Evolutionary conservation across 2,113 vertebrate species (phyloP).

Genomic region (Balaenoptera acutorostrata): DNA sequence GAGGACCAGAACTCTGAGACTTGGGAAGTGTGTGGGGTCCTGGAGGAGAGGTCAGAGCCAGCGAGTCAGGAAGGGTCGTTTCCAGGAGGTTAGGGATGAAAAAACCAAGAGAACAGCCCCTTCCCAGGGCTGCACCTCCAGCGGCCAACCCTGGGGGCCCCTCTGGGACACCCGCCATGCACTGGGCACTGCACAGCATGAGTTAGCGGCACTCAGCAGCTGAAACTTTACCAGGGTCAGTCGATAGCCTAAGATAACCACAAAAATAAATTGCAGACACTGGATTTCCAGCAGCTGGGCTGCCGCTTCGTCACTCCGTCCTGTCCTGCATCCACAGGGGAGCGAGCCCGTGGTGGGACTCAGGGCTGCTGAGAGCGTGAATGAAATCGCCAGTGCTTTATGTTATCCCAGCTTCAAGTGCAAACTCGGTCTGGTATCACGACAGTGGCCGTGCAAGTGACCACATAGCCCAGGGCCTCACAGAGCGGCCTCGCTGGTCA

Average conservation of each 20-base stretch:
- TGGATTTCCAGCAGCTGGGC: background rate
- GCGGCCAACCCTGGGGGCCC: too few relatives aligned
- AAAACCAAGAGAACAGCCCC: background rate
- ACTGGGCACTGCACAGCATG: accelerated
- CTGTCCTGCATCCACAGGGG: background rate
- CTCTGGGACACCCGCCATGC: background rate
- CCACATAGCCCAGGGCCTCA: background rate
- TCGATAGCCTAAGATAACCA: background rate
- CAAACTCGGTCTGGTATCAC: too few relatives aligned
- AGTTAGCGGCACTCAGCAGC: too few relatives aligned
- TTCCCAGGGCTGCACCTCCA: background rate
- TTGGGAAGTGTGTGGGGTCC: background rate
- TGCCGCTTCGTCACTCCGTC: accelerated
- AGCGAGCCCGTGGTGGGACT: background rate
- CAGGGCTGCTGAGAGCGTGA: background rate
- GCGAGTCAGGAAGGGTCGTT: background rate
- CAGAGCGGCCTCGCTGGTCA: background rate
- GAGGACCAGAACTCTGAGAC: background rate
- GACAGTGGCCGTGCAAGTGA: accelerated
- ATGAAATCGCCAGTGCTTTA: background rate
- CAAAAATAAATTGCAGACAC: background rate
- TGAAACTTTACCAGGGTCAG: background rate
- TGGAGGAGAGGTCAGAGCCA: background rate
- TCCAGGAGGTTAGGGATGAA: background rate
- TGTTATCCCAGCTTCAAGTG: background rate